Evolutionary conservation across 2,888 invertebrate genomes (phyloP).

Genomic region (Drosophila austrosaltans): DNA sequence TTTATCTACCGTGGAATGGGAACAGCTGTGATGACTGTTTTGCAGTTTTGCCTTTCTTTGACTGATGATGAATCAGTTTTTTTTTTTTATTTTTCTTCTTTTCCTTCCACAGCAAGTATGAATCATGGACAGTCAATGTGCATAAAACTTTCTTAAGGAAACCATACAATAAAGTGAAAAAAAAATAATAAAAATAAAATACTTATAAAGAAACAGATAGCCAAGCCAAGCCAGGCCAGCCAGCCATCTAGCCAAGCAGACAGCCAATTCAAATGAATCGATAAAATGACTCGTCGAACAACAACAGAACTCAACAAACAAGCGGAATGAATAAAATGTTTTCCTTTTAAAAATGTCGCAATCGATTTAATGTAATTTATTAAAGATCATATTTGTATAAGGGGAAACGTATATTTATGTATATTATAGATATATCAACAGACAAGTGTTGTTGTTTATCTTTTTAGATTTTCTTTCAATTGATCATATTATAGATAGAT

Average conservation of each 20-base stretch:
- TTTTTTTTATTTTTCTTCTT: no score
- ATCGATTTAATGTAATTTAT: no score
- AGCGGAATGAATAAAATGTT: not conserved
- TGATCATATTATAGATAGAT: no score
- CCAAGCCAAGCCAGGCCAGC: not conserved
- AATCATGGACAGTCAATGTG: not conserved
- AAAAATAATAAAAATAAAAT: not conserved
- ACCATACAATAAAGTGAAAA: not conserved
- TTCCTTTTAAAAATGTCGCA: no score
- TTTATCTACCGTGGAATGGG: constrained; percentile 1
- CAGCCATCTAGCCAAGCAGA: not conserved
- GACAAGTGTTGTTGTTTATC: no score
- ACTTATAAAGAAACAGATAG: not conserved
- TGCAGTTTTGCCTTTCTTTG: constrained; percentile 3
- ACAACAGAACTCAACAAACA: not conserved
- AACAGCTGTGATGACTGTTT: constrained; percentile 1
- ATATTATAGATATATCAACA: no score
- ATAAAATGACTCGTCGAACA: not conserved
- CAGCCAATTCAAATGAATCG: not conserved
- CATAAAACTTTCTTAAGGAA: not conserved
- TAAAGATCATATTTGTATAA: no score
- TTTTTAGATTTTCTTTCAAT: no score
- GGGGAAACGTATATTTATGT: no score
- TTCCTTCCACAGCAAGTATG: not conserved
- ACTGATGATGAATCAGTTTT: constrained; percentile 7